Base-by-base conservation (phyloP, 2,113 vertebrate genomes). In the Pitta sordida region DNA sequence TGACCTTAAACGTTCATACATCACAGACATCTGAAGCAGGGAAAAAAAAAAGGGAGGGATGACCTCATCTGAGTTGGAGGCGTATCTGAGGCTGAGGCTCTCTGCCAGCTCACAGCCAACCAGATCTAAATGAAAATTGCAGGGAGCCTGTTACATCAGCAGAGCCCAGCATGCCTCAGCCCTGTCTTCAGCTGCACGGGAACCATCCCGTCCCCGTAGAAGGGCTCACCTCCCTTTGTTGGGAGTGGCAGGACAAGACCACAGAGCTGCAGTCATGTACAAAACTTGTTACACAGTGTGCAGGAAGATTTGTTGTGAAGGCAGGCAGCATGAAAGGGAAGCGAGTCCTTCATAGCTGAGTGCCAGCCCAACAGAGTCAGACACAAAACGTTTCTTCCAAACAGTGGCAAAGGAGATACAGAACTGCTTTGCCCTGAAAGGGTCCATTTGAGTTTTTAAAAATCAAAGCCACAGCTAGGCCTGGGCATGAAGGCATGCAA, bases 131-230 rank as follows among this genome's bases (percentile, higher is more conserved):
- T 96, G 97, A 94, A 93, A 95, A 97, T 92, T 93, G 83, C 96
- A 92, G 93, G 88, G 68, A 97, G 85, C 89, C 80, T 43, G 95
- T 99, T 98, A 98, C 98, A 98, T 99, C 98, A 98, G 97, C 95
- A 96, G 84, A 93, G 86, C 96, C 95, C 95, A 96, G 96, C 97
- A 97, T 97, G 96, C 97, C 88, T 93, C 94, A 96, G 96, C 94
- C 90, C 91, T 27, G 55, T 63, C 74, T 84, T 77, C 88, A 86
- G 88, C 67, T 19, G 7, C 80, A 79, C 15, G 88, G 63, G 56
- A 93, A 81, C 48, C 64, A 87, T 92, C 91, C 95, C 5, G 2
- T 18, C 43, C n/a, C 2, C 1, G 4, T 39, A 64, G 76, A 88
- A 78, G 53, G 34, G 49, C 49, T 95, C 69, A 60, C 24, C 19